phyloP scores from a whole-genome alignment of 2,888 invertebrate genomes.

The Agrilus mali region DNA sequence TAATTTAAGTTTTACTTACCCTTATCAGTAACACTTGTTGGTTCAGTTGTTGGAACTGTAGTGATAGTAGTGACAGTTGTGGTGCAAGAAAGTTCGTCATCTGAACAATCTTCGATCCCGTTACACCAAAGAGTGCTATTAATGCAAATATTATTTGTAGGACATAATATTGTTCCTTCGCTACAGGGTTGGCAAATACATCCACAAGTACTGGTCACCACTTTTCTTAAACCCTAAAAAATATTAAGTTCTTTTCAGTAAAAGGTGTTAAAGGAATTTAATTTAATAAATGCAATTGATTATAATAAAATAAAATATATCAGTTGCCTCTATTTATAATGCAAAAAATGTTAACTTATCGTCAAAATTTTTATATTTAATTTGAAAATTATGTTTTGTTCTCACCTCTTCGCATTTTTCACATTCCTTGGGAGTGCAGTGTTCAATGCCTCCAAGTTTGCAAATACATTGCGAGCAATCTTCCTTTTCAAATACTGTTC shows the following conservation, averaged over 20 bases:
- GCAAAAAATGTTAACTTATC: too few relatives aligned
- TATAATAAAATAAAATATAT: too few relatives aligned
- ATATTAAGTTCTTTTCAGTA: neutral
- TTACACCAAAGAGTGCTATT: constrained; percentile 64
- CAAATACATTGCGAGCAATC: constrained; percentile 73
- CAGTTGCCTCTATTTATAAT: too few relatives aligned
- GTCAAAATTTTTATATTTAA: too few relatives aligned
- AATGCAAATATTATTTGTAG: constrained; percentile 62
- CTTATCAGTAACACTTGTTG: constrained; percentile 13
- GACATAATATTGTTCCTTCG: constrained; percentile 51
- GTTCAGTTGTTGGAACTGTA: constrained; percentile 8
- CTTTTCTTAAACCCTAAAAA: constrained; percentile 41
- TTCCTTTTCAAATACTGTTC: constrained; percentile 53
- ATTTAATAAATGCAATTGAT: too few relatives aligned
- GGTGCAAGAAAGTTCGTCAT: constrained; percentile 61
- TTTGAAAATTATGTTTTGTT: constrained; percentile 1
- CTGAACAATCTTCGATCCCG: constrained; percentile 67
- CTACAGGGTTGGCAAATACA: constrained; percentile 66
- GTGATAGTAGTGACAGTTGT: constrained; percentile 13
- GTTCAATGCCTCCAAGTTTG: constrained; percentile 55
- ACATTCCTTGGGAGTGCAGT: constrained; percentile 58
- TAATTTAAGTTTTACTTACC: neutral
- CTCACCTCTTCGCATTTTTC: constrained; percentile 46
- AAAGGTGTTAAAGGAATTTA: too few relatives aligned
- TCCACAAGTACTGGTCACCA: constrained; percentile 48